phyloP scores from a whole-genome alignment of 2,113 vertebrate species.

The Benitochromis conjunctus region DNA sequence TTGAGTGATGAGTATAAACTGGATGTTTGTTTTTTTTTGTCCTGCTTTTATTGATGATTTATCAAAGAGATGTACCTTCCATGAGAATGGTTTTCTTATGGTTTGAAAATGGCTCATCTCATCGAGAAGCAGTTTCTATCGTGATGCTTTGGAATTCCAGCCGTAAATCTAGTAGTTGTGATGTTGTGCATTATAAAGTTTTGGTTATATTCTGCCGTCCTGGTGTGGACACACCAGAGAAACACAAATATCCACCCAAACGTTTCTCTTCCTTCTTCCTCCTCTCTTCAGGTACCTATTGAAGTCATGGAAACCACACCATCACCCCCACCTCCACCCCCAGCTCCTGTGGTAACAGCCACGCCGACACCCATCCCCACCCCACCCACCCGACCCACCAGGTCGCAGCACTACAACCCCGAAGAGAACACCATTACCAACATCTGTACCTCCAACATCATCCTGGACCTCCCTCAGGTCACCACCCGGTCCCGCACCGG shows the following conservation, averaged over 20 bases:
- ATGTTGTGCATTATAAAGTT: neutral
- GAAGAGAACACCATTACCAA: slow-evolving; percentile 81
- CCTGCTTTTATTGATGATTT: neutral
- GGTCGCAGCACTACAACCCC: slow-evolving; percentile 66
- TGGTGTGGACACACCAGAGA: neutral
- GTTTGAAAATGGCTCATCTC: neutral
- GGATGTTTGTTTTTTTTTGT: neutral
- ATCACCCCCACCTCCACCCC: slow-evolving; percentile 52
- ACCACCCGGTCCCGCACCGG: slow-evolving; percentile 73
- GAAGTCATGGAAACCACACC: slow-evolving; percentile 70
- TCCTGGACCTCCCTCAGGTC: slow-evolving; percentile 75
- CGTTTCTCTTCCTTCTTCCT: accelerated
- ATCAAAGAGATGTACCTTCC: neutral
- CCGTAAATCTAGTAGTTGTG: neutral
- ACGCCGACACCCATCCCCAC: neutral
- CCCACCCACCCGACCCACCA: slow-evolving; percentile 4
- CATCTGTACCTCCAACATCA: slow-evolving; percentile 81
- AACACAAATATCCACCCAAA: neutral
- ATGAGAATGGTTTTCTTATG: neutral
- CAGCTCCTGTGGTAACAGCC: neutral
- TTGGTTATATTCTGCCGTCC: neutral
- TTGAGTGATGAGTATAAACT: neutral
- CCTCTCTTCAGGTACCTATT: slow-evolving; percentile 21
- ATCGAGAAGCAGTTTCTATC: neutral
- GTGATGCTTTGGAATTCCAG: neutral